Percentiles rank a stretch among this genome's conserved stretches.
Conservation (phyloP, 2,888 invertebrate species). For the Keiferia lycopersicella region DNA sequence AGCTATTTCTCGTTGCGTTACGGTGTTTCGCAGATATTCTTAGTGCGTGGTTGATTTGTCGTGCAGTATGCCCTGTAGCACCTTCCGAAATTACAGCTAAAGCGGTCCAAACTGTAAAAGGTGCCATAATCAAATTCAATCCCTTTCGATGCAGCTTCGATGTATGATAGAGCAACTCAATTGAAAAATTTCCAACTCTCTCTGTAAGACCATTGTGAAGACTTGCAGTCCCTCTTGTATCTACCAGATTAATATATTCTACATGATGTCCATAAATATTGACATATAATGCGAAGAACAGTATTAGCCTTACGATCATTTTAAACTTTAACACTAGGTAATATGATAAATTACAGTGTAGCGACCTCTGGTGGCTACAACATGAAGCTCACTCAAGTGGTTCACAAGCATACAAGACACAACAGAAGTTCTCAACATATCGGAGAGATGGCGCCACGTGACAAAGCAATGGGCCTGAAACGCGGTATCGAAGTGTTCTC, state of each 20-base stretch:
- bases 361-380: no score
- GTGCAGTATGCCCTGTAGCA: conserved; percentile 74
- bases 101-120: conserved; percentile 85
- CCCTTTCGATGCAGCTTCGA: conserved; percentile 44
- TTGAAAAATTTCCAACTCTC: conserved; percentile 69
- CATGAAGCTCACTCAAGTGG: no score
- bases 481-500: no score
- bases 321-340: no score
- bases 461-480: no score
- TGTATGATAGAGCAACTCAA: conserved; percentile 62
- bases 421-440: no score
- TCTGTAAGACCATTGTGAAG: conserved; percentile 58
- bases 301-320: no score
- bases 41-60: conserved; percentile 69
- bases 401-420: no score
- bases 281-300: no score
- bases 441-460: no score
- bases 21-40: conserved; percentile 42
- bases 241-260: background rate
- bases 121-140: conserved; percentile 82
- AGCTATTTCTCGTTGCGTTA: conserved; percentile 42
- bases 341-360: no score
- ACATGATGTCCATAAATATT: background rate
- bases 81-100: conserved; percentile 83
- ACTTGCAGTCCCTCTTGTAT: background rate